These are phyloP conservation scores for Sphaeridia pumilis DNA, from an alignment of 2,888 invertebrate genomes.

Conservation along the genomic window DNA sequence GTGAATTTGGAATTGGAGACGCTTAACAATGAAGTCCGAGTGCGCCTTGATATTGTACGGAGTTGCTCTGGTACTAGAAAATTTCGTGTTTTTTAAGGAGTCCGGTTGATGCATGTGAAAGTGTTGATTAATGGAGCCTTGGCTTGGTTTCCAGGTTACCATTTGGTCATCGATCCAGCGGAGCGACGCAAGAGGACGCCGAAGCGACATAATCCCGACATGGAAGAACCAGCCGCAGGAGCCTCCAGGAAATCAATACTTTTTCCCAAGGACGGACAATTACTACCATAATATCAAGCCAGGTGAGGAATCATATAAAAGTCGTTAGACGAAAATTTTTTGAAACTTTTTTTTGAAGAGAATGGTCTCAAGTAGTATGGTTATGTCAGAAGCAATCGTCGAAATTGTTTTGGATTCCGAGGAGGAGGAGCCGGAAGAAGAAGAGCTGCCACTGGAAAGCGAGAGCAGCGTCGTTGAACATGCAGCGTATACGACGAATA, in stretches of 20 bases:
- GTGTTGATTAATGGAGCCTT: too few relatives aligned
- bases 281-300: constrained; percentile 35
- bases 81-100: too few relatives aligned
- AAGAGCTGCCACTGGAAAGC: constrained; percentile 19
- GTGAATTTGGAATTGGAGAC: too few relatives aligned
- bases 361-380: background rate
- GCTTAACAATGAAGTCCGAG: too few relatives aligned
- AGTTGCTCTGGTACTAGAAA: too few relatives aligned
- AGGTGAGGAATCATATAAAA: constrained; percentile 28
- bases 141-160: too few relatives aligned
- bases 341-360: background rate
- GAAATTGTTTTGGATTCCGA: constrained; percentile 33
- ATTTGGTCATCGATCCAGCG: constrained; percentile 12
- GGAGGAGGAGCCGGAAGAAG: too few relatives aligned
- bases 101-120: too few relatives aligned
- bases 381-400: constrained; percentile 33
- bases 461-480: constrained; percentile 32
- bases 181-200: constrained; percentile 6
- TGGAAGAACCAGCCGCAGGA: constrained; percentile 28
- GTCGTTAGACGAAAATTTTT: too few relatives aligned
- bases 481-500: constrained; percentile 33
- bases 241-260: constrained; percentile 31
- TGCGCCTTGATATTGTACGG: too few relatives aligned
- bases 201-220: constrained; percentile 22
- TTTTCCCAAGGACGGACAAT: constrained; percentile 33